Base-by-base conservation (phyloP, 2,888 invertebrate species). In the Minunthozetes semirufus region DNA sequence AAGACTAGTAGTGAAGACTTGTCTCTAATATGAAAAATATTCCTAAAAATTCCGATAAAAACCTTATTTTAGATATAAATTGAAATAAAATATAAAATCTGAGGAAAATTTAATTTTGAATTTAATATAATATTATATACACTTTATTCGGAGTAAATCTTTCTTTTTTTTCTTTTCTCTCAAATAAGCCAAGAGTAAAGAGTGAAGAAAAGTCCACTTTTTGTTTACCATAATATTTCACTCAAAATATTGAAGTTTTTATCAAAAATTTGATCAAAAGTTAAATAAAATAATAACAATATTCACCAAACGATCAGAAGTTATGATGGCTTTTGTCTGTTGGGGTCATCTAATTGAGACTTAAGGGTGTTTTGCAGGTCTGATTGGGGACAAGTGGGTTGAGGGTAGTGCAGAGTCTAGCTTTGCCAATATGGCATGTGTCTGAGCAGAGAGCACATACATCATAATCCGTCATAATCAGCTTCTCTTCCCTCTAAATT, bases 391-490 rank as follows among this genome's bases (percentile, higher is more conserved):
- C 42, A 68, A 38, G 33, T 38, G 66, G 66, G 38, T 27, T 11
- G 33, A 27, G 29, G 25, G 56, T 11, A 22, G 19, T 25, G 25
- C 3, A 4, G 13, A 33, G 2, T 25, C 63, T 29, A 46, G 27
- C 15, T 9, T 2, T 42, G 46, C 8, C 68, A 68, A 68, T 68
- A 68, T 42, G 68, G 68, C 22, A 68, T 68, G 22, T 68, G 68
- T 68, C 42, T 68, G 68, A 68, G 13, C 11, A 15, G 61, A 61
- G 61, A 17, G 22, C 42, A 46, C 42, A 68, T 68, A 42, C 68
- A 68, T 68, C 68, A 68, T 68, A 68, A 68, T 68, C 68, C 46
- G 68, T 68, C 68, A 68, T 15, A 68, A 42, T 68, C 68, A 68
- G 68, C 42, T 42, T 42, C 68, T 42, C 42, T 68, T 42, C 42